These are phyloP conservation scores for Ptychodera flava DNA, from an alignment of 35 echinoderm and acorn worm genomes.

Conservation along the genomic window DNA sequence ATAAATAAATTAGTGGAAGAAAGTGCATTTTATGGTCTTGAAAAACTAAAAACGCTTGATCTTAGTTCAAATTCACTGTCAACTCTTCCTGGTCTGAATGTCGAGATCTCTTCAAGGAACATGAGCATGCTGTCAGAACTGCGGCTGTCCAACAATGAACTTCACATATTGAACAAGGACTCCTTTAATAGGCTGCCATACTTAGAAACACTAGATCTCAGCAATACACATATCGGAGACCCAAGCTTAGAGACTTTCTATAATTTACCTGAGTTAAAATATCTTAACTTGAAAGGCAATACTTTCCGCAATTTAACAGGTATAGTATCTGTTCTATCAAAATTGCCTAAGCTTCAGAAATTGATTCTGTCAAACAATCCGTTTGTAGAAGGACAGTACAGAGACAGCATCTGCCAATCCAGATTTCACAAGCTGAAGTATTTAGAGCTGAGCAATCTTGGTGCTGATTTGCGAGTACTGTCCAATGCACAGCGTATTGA, in stretches of 20 bases:
- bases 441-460: not conserved
- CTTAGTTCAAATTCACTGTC: not conserved
- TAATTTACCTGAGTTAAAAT: not conserved
- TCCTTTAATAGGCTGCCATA: not conserved
- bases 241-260: not conserved
- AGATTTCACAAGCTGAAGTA: not conserved
- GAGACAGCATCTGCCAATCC: not conserved
- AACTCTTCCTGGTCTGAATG: not conserved
- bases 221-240: not conserved
- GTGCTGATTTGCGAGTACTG: not conserved
- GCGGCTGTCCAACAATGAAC: not conserved
- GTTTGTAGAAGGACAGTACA: not conserved
- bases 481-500: not conserved
- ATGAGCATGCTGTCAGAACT: not conserved
- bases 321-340: not conserved
- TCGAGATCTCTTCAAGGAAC: not conserved
- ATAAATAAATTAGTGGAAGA: not conserved
- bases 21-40: not conserved
- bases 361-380: not conserved
- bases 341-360: not conserved
- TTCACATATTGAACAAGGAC: not conserved
- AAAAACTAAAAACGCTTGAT: not conserved
- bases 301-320: not conserved
- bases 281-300: not conserved
- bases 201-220: not conserved